Evolutionary conservation across 2,113 vertebrate genomes (phyloP), one percentile per base, ranked within the genome.

Genomic region (Oxyura jamaicensis): DNA sequence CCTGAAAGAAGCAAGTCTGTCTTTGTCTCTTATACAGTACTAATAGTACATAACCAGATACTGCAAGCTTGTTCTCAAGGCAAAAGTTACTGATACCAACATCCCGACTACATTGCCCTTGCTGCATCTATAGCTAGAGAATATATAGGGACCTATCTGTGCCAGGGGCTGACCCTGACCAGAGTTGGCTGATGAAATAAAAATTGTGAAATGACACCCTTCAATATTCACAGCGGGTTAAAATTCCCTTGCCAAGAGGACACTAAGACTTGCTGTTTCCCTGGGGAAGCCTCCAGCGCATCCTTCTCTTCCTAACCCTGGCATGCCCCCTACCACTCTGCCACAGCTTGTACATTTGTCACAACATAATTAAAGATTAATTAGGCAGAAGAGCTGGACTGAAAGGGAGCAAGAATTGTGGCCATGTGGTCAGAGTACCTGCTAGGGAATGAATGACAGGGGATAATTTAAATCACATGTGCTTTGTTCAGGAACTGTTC

Each of bases 271-370:
- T 46, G 18, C 39, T 75, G 15, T 72, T 65, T 60, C 11, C 59
- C 5, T 2, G 18, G 0, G 0, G 26, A 29, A 53, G 55, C 8
- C 11, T 83, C 13, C 50, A 90, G 19, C 8, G 19, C 17, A 46
- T 76, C 22, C 5, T 18, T 63, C 6, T 6, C 17, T 74, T 6
- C 20, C 33, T 68, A 36, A 36, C 16, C 52, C n/a, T 5, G 11
- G n/a, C 42, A 33, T 8, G 2, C 18, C 22, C 18, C 33, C 6
- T 35, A 1, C 1, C 5, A 2, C 10, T 42, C 53, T 58, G 18
- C 69, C 41, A 29, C 26, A 79, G 13, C 17, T 87, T 42, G 89
- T 86, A 42, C 0, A 26, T 85, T 85, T 76, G 21, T 73, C 44
- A 28, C 23, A 68, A 22, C 5, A 20, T 48, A 86, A 86, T 86